Base-by-base conservation (phyloP, 2,888 invertebrate species). In the Himalopsyche japonica region DNA sequence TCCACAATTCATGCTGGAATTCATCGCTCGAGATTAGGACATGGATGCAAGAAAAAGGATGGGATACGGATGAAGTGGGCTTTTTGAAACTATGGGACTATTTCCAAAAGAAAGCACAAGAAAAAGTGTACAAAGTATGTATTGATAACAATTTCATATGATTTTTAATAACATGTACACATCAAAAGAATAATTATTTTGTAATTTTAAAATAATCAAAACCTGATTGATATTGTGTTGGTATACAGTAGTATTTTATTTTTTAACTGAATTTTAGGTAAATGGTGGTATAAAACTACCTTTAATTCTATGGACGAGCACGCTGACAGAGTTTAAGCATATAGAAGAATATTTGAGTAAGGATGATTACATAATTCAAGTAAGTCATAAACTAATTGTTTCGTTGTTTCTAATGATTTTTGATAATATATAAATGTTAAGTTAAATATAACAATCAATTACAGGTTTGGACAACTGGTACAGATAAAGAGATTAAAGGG, bases 231-330 rank as follows among this genome's bases (percentile, higher is more conserved):
- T 6, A 37, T 37, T 37, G 37, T 37, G 37, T 37, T 37, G 6
- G 37, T 43, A 12, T 43, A 12, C 15, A 43, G 4, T 43, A 15
- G 1, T 43, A 43, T 43, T 7, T 43, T 43, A 43, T 43, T 43
- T 12, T 15, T 12, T 4, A 43, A 43, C 15, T 43, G 37, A 70
- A 57, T 49, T 83, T 32, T 47, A 85, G 48, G 90, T 90, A 49
- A 91, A 90, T 84, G 88, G 87, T 20, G 77, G 93, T 0, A 92
- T 93, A 86, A 90, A 93, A 84, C 89, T 95, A 1, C 95, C 95
- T 0, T 92, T 94, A 0, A 93, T 97, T 77, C 89, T 97, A 87
- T 97, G 97, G 97, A 97, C 97, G 0, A 97, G 97, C 88, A 94
- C 94, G 0, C 90, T 97, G 49, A 97, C 97, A 0, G 94, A 95